A percentile compares a stretch with the other conserved stretches of the same genome.
These are phyloP conservation scores for Synergus itoensis DNA, from an alignment of 2,888 invertebrate species.

Conservation along the genomic window DNA sequence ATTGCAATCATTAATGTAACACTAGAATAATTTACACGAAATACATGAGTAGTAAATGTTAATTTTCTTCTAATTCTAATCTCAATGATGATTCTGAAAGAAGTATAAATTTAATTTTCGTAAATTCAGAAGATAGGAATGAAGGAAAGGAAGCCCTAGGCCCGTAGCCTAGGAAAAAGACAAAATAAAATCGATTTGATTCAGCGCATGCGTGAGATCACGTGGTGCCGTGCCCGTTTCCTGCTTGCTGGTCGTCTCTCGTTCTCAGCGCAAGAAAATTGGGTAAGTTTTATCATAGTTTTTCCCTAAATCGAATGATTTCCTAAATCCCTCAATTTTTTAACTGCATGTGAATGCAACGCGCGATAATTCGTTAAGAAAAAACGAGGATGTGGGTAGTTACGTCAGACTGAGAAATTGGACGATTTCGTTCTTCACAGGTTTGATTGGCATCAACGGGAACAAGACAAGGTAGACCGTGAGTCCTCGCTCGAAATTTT, in stretches of 20 bases:
- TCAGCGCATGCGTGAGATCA: slow-evolving; percentile 57
- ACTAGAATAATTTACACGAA: background rate
- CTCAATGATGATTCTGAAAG: background rate
- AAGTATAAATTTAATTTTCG: background rate
- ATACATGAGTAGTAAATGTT: background rate
- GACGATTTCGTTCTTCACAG: slow-evolving; percentile 60
- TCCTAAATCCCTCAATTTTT: slow-evolving; percentile 18
- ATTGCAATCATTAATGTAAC: background rate
- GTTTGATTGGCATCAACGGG: slow-evolving; percentile 66
- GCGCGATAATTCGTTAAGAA: background rate
- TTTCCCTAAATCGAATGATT: slow-evolving; percentile 4
- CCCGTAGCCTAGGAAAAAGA: slow-evolving; percentile 43
- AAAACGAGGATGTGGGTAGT: background rate
- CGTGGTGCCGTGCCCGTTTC: slow-evolving; percentile 62
- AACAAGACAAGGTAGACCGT: slow-evolving; percentile 51
- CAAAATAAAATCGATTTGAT: slow-evolving; percentile 53
- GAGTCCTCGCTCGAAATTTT: slow-evolving; percentile 47
- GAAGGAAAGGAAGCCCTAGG: slow-evolving; percentile 7
- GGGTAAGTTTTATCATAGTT: slow-evolving; percentile 59
- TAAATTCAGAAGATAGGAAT: background rate
- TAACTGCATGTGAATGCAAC: background rate
- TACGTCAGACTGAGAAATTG: slow-evolving; percentile 17
- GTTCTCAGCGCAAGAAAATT: slow-evolving; percentile 61
- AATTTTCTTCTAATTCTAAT: background rate
- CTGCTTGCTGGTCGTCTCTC: slow-evolving; percentile 72